Conservation (phyloP, 2,888 invertebrate genomes). For the Orthosia gracilis region DNA sequence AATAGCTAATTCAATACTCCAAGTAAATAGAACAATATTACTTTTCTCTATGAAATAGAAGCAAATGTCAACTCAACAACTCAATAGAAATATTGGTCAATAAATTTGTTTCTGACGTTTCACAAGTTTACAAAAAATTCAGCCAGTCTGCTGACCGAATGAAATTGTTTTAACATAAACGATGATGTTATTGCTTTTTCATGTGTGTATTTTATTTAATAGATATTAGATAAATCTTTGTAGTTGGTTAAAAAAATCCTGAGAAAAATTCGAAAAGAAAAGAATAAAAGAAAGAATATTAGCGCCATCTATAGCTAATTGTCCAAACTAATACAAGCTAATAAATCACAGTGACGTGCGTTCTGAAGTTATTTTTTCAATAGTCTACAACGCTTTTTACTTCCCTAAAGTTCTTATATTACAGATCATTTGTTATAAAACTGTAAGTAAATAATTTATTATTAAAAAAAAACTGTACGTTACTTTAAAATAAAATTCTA, state of each 20-base stretch:
- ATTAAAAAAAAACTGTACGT: neutral
- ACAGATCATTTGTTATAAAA: neutral
- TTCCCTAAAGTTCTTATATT: neutral
- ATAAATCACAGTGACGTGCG: conserved; percentile 50
- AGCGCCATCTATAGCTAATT: conserved; percentile 55
- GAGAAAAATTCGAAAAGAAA: neutral
- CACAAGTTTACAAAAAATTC: neutral
- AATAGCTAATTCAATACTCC: neutral
- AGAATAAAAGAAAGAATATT: neutral
- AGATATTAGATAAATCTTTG: too few species aligned
- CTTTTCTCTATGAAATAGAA: too few species aligned
- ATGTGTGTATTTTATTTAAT: neutral
- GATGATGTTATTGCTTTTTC: neutral
- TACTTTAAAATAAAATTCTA: neutral
- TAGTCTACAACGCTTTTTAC: neutral
- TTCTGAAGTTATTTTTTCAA: conserved; percentile 45
- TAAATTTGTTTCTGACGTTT: neutral
- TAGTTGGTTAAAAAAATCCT: neutral
- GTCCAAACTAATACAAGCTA: conserved; percentile 14
- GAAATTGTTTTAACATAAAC: conserved; percentile 4
- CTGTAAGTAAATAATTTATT: neutral
- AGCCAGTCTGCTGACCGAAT: neutral
- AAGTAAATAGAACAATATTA: neutral
- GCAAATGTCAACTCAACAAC: conserved; percentile 1
- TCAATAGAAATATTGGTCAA: too few species aligned